Evolutionary conservation across 1,140 invertebrate species (phyloP), one percentile per base, ranked within the genome.

Genomic region (Drosophila lowei): DNA sequence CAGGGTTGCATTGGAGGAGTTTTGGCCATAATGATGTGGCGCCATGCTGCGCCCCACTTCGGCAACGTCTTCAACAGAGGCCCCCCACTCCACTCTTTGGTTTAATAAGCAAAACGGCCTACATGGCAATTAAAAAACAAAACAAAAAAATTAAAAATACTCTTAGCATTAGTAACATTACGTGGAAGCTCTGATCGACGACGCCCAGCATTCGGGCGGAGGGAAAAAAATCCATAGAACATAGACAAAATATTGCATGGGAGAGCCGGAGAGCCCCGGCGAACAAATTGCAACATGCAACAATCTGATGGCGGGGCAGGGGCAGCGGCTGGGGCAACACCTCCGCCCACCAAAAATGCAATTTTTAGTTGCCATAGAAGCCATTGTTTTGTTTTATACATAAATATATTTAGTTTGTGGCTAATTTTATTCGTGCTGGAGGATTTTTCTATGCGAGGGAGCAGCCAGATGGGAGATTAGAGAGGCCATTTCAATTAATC

Each of bases 101-200:
- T 48, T 80, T 85, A 85, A 85, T 85, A 86, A 72, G 77, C 81
- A 66, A 86, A 85, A 76, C 81, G 70, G 74, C 83, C 83, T 86
- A 86, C 83, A 81, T 76, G 78, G 59, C 66, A 86, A 86, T 88
- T 85, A 85, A 85, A 84, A 68, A 68, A 42, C 38, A 55, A 86
- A 88, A 81, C 73, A 85, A 85, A 84, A 68, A 68, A 42, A 38
- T 4, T 1, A 38, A 38, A 38, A 38, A 38, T 13, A 38, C 34
- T 38, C 11, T 16, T 18, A 55, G 30, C 16, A 63, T 28, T 65
- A 55, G 61, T 16, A 67, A 56, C 3, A 67, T 66, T 53, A 47
- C 53, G 21, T 60, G 23, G 43, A 48, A 46, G 72, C 25, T 21
- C 41, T 28, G 23, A 48, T 28, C 47, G 61, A 64, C 61, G 38